These are phyloP conservation scores for Papilio elwesi DNA, from an alignment of 2,888 invertebrate genomes.

Conservation along the genomic window DNA sequence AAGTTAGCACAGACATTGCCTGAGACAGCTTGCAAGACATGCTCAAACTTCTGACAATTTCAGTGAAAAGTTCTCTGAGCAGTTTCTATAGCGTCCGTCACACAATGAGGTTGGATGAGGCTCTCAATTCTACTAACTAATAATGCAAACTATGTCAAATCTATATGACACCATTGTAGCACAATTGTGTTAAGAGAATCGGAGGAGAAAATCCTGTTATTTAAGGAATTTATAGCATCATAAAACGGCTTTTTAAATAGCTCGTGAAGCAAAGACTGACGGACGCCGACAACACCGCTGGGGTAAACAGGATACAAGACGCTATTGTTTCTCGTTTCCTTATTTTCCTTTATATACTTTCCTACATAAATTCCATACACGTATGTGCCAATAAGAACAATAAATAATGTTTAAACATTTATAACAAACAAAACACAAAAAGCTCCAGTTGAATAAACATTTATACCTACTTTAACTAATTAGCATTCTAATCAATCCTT, in stretches of 20 bases:
- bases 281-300: constrained; percentile 18
- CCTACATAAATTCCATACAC: too few species aligned
- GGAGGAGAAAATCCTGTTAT: background rate
- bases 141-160: constrained; percentile 1
- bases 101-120: background rate
- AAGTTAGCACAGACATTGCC: constrained; percentile 16
- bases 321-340: constrained; percentile 4
- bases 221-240: constrained; percentile 26
- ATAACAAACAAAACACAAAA: too few species aligned
- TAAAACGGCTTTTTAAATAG: constrained; percentile 35
- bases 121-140: background rate
- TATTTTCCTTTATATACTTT: background rate
- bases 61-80: background rate
- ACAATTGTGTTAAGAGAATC: background rate
- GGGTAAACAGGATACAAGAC: constrained; percentile 25
- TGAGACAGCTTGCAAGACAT: constrained; percentile 31
- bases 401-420: too few species aligned
- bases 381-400: too few species aligned
- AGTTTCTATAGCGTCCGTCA: background rate
- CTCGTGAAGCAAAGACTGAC: constrained; percentile 18
- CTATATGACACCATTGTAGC: background rate
- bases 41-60: constrained; percentile 27
- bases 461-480: too few species aligned
- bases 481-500: too few species aligned
- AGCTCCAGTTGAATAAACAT: too few species aligned